These are phyloP conservation scores for Macroglossus sobrinus DNA, from an alignment of 2,113 vertebrate species.

Conservation along the genomic window DNA sequence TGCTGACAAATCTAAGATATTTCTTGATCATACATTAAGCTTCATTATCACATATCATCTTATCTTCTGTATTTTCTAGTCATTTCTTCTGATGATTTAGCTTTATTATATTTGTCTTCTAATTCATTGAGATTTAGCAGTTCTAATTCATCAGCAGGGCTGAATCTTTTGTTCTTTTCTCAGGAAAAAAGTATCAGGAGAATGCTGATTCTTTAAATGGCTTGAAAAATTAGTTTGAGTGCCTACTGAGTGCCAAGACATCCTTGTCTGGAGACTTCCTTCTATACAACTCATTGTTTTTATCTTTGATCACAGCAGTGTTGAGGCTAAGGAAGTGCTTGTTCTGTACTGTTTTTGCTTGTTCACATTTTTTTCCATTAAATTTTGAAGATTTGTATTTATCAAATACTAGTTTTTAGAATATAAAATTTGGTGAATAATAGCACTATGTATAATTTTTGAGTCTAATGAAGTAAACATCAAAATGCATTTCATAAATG, in stretches of 20 bases:
- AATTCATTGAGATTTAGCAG: neutral
- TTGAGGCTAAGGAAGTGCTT: neutral
- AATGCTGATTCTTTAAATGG: neutral
- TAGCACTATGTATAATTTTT: neutral
- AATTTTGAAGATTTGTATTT: conserved; percentile 14
- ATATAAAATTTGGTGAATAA: neutral
- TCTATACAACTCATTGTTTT: neutral
- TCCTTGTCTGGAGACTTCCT: neutral
- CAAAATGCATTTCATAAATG: neutral
- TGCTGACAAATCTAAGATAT: neutral
- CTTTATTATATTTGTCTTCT: neutral
- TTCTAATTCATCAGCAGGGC: neutral
- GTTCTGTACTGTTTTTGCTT: neutral
- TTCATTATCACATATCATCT: neutral
- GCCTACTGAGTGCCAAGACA: neutral
- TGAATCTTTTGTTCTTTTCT: neutral
- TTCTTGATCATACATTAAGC: neutral
- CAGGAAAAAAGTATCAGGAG: neutral
- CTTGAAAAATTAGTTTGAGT: neutral
- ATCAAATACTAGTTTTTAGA: conserved; percentile 8
- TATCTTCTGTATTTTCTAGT: neutral
- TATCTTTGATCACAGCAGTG: neutral
- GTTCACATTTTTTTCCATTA: conserved; percentile 16
- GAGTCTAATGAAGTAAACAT: neutral
- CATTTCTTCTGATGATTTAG: neutral